Conservation (phyloP, 2,888 invertebrate species). For the Sphinx pinastri region DNA sequence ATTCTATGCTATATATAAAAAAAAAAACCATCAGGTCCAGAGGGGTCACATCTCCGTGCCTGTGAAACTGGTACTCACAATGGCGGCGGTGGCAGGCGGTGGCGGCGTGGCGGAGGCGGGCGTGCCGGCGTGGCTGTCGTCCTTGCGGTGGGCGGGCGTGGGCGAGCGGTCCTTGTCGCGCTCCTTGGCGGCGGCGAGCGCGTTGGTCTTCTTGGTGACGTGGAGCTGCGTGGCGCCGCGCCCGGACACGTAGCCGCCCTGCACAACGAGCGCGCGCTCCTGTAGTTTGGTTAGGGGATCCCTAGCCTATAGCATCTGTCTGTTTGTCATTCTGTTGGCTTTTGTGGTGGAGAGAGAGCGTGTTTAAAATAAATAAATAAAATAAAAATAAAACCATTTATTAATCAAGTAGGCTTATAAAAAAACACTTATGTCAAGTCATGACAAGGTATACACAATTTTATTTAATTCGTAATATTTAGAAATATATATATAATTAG, state of each 20-base stretch:
- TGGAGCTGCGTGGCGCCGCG: constrained; percentile 86
- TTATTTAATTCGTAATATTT: no score
- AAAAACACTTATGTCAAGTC: no score
- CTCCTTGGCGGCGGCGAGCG: constrained; percentile 85
- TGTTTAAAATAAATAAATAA: neutral
- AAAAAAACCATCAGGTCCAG: no score
- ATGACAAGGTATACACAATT: no score
- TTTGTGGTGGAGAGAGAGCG: constrained; percentile 11
- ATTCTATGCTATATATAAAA: no score
- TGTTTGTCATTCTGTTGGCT: constrained; percentile 64
- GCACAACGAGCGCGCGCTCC: constrained; percentile 88
- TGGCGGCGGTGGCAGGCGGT: constrained; percentile 63
- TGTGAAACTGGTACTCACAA: constrained; percentile 50
- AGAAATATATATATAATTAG: no score
- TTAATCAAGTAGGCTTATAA: no score
- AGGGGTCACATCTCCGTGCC: no score
- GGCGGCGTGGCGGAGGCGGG: constrained; percentile 65
- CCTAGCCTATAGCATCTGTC: constrained; percentile 78
- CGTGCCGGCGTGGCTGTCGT: constrained; percentile 52
- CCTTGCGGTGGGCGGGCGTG: constrained; percentile 50
- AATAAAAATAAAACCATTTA: no score
- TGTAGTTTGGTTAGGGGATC: constrained; percentile 83
- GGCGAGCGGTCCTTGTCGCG: constrained; percentile 82
- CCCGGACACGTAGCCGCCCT: constrained; percentile 87
- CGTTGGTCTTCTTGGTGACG: constrained; percentile 90